Evolutionary conservation across 2,113 vertebrate genomes (phyloP).

Genomic region (Heliornis fulica): DNA sequence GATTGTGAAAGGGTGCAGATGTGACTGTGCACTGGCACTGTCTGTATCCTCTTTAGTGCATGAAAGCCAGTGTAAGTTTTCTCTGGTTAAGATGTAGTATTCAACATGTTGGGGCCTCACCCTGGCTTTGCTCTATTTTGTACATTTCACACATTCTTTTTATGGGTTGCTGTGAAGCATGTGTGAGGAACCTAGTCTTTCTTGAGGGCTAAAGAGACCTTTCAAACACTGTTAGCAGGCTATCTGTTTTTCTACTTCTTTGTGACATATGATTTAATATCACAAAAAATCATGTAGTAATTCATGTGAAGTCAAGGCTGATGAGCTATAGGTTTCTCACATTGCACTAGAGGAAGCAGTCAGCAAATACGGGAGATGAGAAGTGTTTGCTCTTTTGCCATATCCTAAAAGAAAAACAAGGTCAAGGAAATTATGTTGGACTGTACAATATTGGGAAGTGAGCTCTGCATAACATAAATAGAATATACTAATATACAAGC

Average conservation of each 20-base stretch:
- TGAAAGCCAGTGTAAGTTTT: background rate
- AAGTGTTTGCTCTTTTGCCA: background rate
- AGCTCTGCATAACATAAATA: background rate
- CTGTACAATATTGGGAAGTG: constrained; percentile 12
- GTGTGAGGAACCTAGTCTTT: background rate
- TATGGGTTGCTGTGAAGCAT: background rate
- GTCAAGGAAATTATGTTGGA: background rate
- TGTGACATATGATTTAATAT: background rate
- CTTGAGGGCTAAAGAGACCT: background rate
- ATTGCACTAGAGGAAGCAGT: background rate
- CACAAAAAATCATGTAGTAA: background rate
- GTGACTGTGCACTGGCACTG: background rate
- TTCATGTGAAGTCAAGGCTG: background rate
- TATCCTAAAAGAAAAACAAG: background rate
- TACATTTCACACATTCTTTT: background rate
- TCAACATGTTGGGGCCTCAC: background rate
- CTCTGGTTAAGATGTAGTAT: background rate
- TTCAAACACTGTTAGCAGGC: background rate
- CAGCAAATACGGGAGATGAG: background rate
- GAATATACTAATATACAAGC: constrained; percentile 20
- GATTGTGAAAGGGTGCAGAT: background rate
- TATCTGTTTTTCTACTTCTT: background rate
- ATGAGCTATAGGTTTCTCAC: background rate
- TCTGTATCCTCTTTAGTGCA: background rate
- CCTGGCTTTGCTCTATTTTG: background rate